Evolutionary conservation across 2,113 vertebrate species (phyloP).

Genomic region (Ellobius talpinus): DNA sequence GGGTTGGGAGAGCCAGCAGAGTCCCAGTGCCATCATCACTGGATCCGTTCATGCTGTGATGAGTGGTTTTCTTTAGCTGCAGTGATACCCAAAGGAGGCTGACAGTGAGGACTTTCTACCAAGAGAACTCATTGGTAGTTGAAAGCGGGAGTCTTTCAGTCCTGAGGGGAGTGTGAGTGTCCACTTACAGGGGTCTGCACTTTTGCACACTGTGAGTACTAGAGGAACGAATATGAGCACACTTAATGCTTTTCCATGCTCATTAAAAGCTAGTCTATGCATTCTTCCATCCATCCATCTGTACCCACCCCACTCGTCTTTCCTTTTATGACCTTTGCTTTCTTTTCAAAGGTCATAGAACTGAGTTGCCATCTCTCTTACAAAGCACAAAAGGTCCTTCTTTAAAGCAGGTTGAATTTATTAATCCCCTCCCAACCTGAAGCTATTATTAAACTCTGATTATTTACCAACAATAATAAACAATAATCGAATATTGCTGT

Average conservation of each 20-base stretch:
- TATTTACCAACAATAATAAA: conserved; percentile 35
- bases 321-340: not conserved
- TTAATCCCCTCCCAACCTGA: not conserved
- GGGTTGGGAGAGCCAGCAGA: not conserved
- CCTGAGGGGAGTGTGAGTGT: not conserved
- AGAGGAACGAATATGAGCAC: not conserved
- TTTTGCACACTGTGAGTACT: not conserved
- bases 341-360: not conserved
- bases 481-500: not conserved
- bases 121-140: not conserved
- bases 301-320: not conserved
- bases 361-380: not conserved
- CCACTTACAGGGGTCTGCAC: not conserved
- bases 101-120: not conserved
- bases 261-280: not conserved
- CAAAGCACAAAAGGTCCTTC: not conserved
- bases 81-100: not conserved
- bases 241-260: not conserved
- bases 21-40: not conserved
- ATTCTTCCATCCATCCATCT: not conserved
- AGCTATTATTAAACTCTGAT: not conserved
- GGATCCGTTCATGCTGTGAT: not conserved
- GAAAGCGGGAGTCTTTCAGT: not conserved
- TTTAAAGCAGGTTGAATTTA: conserved; percentile 18
- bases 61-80: not conserved